phyloP scores from a whole-genome alignment of 92 coral and sea anemone genomes.

The Zoanthus solanderi region DNA sequence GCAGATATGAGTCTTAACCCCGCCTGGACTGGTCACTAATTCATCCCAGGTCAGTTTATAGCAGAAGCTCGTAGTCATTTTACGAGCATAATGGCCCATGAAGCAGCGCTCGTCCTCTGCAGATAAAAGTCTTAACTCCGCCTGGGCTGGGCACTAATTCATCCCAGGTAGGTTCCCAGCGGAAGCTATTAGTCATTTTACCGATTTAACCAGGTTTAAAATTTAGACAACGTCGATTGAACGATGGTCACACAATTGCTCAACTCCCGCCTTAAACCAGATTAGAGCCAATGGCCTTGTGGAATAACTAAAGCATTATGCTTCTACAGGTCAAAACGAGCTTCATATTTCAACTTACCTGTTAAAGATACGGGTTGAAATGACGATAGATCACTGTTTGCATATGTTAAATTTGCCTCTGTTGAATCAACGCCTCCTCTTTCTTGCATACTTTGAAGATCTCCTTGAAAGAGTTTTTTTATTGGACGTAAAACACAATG shows the following conservation, averaged over 20 bases:
- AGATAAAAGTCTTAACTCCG: neutral
- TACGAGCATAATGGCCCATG: no score
- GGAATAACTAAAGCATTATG: neutral
- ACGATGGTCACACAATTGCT: neutral
- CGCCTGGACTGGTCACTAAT: no score
- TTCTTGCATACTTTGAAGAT: slow-evolving; percentile 69
- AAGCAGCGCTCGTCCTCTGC: no score
- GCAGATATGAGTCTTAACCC: no score
- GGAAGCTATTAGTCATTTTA: no score
- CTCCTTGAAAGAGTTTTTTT: slow-evolving; percentile 61
- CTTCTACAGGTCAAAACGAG: neutral
- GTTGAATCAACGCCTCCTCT: slow-evolving; percentile 78
- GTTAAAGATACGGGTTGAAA: slow-evolving; percentile 77
- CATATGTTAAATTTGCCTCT: slow-evolving; percentile 89
- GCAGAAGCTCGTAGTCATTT: no score
- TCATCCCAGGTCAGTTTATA: no score
- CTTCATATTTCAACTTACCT: slow-evolving; percentile 53
- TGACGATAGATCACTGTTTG: slow-evolving; percentile 92
- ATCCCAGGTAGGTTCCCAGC: no score
- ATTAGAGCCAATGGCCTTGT: neutral
- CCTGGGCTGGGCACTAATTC: no score
- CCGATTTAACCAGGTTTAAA: no score
- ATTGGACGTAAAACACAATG: neutral
- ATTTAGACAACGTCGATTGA: no score
- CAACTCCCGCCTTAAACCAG: neutral